A percentile compares a stretch with the other conserved stretches of the same genome.
Evolutionary conservation across 92 coral and sea anemone genomes (phyloP).

Genomic region (Bergia puertoricense): DNA sequence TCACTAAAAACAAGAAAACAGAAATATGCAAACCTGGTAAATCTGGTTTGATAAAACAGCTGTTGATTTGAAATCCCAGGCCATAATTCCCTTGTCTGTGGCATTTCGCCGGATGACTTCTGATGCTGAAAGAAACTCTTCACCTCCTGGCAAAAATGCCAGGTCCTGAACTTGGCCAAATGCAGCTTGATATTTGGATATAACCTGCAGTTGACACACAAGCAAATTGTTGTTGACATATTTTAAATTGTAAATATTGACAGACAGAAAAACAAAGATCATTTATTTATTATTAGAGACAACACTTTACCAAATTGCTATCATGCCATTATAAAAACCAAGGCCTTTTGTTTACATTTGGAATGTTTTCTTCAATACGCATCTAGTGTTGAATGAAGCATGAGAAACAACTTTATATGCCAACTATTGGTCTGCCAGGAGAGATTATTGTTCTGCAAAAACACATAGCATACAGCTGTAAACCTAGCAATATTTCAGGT

Average conservation of each 20-base stretch:
- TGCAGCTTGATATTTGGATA: conserved; percentile 75
- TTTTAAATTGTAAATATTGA: too few relatives aligned
- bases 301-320: not conserved
- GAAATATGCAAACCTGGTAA: conserved; percentile 73
- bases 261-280: not conserved
- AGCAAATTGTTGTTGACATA: too few relatives aligned
- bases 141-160: conserved; percentile 79
- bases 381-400: too few relatives aligned
- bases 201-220: conserved; percentile 41
- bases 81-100: conserved; percentile 99
- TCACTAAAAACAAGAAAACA: not conserved
- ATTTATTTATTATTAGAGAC: not conserved
- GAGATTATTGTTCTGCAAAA: too few relatives aligned
- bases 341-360: too few relatives aligned
- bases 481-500: too few relatives aligned
- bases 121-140: conserved; percentile 91
- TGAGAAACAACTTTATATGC: too few relatives aligned
- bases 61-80: conserved; percentile 88
- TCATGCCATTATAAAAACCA: too few relatives aligned
- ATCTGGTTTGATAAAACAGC: conserved; percentile 94
- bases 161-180: conserved; percentile 97
- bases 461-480: too few relatives aligned
- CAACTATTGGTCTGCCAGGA: too few relatives aligned
- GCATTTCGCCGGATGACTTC: conserved; percentile 89
- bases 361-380: too few relatives aligned